Conservation (phyloP, 2,113 vertebrate genomes). For the Leucosticte australis region DNA sequence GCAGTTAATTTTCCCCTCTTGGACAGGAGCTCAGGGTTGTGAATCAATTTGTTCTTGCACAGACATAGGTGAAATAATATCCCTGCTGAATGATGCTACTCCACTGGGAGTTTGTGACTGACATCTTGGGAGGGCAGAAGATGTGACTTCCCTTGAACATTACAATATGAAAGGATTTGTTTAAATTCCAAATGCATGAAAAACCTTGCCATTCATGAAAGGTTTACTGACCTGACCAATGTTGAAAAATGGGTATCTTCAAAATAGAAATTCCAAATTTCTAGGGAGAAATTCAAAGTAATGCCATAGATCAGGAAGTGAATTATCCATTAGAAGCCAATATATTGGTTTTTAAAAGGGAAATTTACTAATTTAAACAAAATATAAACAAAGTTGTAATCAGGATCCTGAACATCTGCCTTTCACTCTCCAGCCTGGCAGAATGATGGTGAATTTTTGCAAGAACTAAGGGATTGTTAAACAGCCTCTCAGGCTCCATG, state of each 20-base stretch:
- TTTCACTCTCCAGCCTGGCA: background rate
- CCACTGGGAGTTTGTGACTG: background rate
- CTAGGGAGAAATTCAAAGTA: background rate
- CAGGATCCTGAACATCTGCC: background rate
- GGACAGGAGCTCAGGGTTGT: background rate
- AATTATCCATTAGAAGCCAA: background rate
- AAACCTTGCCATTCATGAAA: background rate
- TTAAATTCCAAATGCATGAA: background rate
- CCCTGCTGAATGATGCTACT: background rate
- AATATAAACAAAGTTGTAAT: background rate
- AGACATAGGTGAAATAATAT: background rate
- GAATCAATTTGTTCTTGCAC: background rate
- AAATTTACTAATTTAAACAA: background rate
- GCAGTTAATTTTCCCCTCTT: conserved; percentile 20
- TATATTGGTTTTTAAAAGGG: background rate
- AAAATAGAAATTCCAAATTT: background rate
- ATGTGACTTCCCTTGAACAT: background rate
- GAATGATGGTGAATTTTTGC: background rate
- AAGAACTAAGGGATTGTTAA: background rate
- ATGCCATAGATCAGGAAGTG: background rate
- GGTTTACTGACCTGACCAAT: background rate
- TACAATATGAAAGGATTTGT: background rate
- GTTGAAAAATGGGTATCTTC: background rate
- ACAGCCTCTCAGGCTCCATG: background rate
- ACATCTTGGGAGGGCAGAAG: background rate